phyloP scores from a whole-genome alignment of 2,797 vertebrate species.

The Delichon dasypus region DNA sequence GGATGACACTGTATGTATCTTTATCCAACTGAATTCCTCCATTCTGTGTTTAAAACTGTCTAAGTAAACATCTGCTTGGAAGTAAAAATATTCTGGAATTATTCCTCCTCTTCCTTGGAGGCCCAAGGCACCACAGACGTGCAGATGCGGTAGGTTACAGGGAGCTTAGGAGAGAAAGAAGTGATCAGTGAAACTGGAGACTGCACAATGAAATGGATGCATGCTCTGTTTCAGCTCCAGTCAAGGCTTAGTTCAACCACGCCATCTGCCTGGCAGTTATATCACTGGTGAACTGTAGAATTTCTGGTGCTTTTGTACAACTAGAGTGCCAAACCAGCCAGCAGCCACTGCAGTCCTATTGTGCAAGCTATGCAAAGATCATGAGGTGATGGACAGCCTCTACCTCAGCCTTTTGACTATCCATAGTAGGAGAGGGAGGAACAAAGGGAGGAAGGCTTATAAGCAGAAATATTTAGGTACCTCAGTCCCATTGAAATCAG shows the following conservation, averaged over 20 bases:
- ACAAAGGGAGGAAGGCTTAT: background rate
- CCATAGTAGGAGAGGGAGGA: background rate
- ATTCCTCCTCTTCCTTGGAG: background rate
- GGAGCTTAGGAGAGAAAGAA: background rate
- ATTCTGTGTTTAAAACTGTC: background rate
- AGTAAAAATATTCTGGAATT: background rate
- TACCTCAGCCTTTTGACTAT: background rate
- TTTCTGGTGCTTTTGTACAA: background rate
- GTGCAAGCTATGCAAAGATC: background rate
- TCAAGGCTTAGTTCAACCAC: background rate
- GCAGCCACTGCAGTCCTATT: background rate
- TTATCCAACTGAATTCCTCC: background rate
- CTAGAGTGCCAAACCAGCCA: background rate
- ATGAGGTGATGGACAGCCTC: background rate
- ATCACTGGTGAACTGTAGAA: background rate
- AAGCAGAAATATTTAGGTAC: background rate
- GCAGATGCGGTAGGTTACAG: background rate
- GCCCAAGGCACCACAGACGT: background rate
- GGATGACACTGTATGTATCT: background rate
- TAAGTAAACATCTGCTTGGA: background rate
- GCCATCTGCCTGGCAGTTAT: background rate
- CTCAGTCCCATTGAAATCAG: background rate
- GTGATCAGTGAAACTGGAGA: background rate
- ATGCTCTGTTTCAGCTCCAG: background rate
- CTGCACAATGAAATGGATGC: background rate